Evolutionary conservation across 2,797 vertebrate species (phyloP).

Genomic region (Arnoldichthys spilopterus): DNA sequence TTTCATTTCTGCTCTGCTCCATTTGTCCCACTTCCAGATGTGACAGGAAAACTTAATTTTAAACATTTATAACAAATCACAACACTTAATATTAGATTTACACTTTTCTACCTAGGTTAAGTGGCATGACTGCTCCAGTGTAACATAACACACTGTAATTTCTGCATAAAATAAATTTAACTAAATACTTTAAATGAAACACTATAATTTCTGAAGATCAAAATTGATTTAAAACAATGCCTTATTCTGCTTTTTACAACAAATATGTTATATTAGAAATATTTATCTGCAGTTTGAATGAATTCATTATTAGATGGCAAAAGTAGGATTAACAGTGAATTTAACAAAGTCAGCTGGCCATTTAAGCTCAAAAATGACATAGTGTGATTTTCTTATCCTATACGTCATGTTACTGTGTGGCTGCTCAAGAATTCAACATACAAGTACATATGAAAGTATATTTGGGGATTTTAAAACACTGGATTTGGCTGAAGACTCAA

Average conservation of each 20-base stretch:
- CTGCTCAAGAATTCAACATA: not conserved
- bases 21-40: not conserved
- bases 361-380: not conserved
- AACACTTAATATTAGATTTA: not conserved
- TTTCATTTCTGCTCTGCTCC: not conserved
- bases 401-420: not conserved
- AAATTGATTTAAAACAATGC: too few species aligned
- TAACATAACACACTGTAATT: too few species aligned
- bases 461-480: not conserved
- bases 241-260: too few species aligned
- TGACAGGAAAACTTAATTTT: not conserved
- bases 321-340: too few species aligned
- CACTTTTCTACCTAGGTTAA: too few species aligned
- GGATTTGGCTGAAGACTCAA: not conserved
- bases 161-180: too few species aligned
- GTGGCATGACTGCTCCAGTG: not conserved
- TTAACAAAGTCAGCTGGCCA: too few species aligned
- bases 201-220: too few species aligned
- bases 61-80: not conserved
- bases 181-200: too few species aligned
- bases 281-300: too few species aligned
- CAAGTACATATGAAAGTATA: not conserved
- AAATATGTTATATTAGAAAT: too few species aligned
- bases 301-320: too few species aligned
- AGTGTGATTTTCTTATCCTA: not conserved